Conservation (phyloP, 2,888 invertebrate genomes). For the Aethes cnicana region DNA sequence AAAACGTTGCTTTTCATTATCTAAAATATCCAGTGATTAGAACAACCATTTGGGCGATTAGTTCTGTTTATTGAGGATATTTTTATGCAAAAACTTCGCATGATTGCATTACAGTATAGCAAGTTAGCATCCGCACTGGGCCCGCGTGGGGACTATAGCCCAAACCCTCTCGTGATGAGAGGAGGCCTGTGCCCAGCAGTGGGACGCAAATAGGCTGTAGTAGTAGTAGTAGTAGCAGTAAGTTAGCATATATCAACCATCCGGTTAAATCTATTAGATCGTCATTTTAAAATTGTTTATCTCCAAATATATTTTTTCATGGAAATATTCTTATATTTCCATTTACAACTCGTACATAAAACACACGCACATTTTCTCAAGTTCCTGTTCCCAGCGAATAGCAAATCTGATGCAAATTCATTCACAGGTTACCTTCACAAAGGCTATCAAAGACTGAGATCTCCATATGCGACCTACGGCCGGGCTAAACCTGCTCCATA, state of each 20-base stretch:
- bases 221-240: too few species aligned
- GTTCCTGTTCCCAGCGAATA: neutral
- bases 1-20: slow-evolving; percentile 27
- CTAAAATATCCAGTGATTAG: slow-evolving; percentile 22
- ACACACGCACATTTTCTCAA: too few species aligned
- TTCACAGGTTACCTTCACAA: slow-evolving; percentile 14
- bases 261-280: too few species aligned
- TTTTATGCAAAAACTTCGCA: too few species aligned
- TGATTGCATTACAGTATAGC: too few species aligned
- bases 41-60: neutral
- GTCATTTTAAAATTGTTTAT: neutral
- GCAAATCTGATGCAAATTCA: slow-evolving; percentile 22
- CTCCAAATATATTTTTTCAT: neutral
- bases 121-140: too few species aligned
- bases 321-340: neutral
- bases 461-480: slow-evolving; percentile 10
- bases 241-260: too few species aligned
- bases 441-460: slow-evolving; percentile 18
- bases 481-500: slow-evolving; percentile 9
- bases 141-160: too few species aligned
- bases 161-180: too few species aligned
- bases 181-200: too few species aligned
- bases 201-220: too few species aligned
- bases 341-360: neutral
- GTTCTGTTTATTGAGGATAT: neutral